A percentile compares a stretch with the other conserved stretches of the same genome.
Conservation (phyloP, 2,113 vertebrate genomes). For the Collichthys lucidus region DNA sequence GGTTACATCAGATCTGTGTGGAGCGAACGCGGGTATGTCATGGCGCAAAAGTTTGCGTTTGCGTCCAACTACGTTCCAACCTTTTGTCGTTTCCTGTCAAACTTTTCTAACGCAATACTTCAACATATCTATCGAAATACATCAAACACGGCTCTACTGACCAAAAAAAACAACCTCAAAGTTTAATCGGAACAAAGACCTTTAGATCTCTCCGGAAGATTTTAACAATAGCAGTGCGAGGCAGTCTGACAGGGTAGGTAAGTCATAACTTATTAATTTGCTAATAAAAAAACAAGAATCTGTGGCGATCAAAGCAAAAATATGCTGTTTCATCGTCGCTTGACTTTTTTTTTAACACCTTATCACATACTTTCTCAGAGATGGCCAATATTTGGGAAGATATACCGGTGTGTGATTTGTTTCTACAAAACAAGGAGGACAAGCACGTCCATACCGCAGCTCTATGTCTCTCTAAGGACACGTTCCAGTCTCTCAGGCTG, state of each 20-base stretch:
- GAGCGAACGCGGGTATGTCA: too few relatives aligned
- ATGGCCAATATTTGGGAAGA: neutral
- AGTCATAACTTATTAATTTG: slow-evolving; percentile 46
- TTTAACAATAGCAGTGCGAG: slow-evolving; percentile 3
- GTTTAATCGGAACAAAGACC: neutral
- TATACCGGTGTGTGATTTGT: neutral
- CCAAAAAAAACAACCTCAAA: neutral
- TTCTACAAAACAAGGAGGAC: neutral
- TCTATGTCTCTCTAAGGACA: neutral
- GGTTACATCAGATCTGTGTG: too few relatives aligned
- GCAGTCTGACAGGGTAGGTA: slow-evolving; percentile 9
- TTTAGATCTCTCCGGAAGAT: neutral
- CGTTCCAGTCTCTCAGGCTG: neutral
- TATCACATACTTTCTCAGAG: neutral
- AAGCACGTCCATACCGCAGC: neutral
- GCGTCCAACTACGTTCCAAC: too few relatives aligned
- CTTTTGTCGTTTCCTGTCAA: too few relatives aligned
- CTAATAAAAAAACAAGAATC: slow-evolving; percentile 34
- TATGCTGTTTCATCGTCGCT: slow-evolving; percentile 38
- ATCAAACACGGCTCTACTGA: neutral
- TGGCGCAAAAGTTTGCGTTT: too few relatives aligned
- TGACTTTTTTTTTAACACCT: neutral
- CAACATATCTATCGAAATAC: too few relatives aligned
- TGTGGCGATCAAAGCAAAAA: slow-evolving; percentile 46
- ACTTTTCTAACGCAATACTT: too few relatives aligned